Evolutionary conservation across 2,797 vertebrate genomes (phyloP).

Genomic region (Menidia menidia): DNA sequence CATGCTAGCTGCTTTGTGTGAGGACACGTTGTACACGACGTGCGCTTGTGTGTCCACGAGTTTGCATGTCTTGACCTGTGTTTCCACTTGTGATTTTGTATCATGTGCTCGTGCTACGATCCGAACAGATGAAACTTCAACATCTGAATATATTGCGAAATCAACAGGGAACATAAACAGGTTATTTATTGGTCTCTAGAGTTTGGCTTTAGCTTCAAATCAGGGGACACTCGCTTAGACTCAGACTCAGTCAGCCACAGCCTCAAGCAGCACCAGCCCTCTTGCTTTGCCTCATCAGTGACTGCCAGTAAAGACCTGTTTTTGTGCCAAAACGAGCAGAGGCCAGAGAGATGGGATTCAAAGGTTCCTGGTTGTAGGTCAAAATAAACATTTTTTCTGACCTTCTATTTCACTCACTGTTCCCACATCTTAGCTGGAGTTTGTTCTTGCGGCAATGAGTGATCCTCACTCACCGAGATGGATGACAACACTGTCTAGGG

Average conservation of each 20-base stretch:
- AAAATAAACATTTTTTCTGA: slow-evolving; percentile 57
- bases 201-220: slow-evolving; percentile 51
- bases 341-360: slow-evolving; percentile 29
- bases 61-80: not conserved
- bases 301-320: slow-evolving; percentile 41
- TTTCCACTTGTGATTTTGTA: slow-evolving; percentile 38
- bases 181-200: slow-evolving; percentile 60
- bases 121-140: slow-evolving; percentile 59
- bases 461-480: slow-evolving; percentile 5
- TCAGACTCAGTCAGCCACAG: slow-evolving; percentile 25
- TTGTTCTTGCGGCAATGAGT: slow-evolving; percentile 20
- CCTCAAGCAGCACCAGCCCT: slow-evolving; percentile 41
- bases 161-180: slow-evolving; percentile 52
- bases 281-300: slow-evolving; percentile 47
- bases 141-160: slow-evolving; percentile 63
- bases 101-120: slow-evolving; percentile 39
- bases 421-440: slow-evolving; percentile 34
- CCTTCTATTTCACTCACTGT: slow-evolving; percentile 34
- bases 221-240: slow-evolving; percentile 30
- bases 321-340: slow-evolving; percentile 40
- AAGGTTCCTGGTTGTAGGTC: slow-evolving; percentile 34
- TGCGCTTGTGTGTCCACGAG: not conserved
- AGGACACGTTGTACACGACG: slow-evolving; percentile 5
- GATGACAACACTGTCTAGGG: slow-evolving; percentile 30
- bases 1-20: slow-evolving; percentile 16